phyloP scores from a whole-genome alignment of 2,888 invertebrate species.

The Tromatobia lineatoria region DNA sequence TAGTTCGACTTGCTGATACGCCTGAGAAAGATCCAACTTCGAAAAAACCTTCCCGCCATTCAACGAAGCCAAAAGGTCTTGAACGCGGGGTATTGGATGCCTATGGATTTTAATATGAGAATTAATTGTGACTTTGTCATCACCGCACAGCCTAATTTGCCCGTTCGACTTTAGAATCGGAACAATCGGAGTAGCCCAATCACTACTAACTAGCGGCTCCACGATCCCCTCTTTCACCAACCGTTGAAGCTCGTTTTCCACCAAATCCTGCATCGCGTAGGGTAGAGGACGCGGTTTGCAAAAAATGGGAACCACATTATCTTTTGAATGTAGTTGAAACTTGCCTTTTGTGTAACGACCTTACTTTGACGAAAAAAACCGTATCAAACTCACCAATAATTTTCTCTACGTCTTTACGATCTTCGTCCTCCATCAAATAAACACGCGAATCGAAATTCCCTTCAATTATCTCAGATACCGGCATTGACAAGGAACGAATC shows the following conservation, averaged over 20 bases:
- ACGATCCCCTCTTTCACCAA: constrained; percentile 71
- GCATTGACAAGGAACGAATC: constrained; percentile 25
- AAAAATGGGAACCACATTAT: constrained; percentile 66
- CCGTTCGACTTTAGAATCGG: no score
- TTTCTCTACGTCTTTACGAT: neutral
- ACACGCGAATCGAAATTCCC: neutral
- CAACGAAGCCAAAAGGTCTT: constrained; percentile 68
- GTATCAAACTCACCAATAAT: neutral
- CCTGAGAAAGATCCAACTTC: constrained; percentile 80
- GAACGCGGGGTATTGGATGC: constrained; percentile 71
- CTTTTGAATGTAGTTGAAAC: constrained; percentile 44
- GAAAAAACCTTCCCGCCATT: constrained; percentile 78
- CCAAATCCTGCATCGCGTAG: constrained; percentile 70
- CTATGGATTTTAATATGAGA: constrained; percentile 67
- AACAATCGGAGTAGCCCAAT: no score
- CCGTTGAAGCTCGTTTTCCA: constrained; percentile 71
- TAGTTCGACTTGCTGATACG: constrained; percentile 79
- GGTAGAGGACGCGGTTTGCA: constrained; percentile 73
- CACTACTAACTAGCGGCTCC: constrained; percentile 65
- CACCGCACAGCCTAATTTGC: constrained; percentile 80
- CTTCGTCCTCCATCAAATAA: neutral
- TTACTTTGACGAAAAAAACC: constrained; percentile 5
- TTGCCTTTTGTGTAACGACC: neutral
- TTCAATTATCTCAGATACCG: neutral
- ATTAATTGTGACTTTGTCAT: constrained; percentile 77